phyloP scores from a whole-genome alignment of 2,888 invertebrate genomes.

The Schrankia costaestrigalis region DNA sequence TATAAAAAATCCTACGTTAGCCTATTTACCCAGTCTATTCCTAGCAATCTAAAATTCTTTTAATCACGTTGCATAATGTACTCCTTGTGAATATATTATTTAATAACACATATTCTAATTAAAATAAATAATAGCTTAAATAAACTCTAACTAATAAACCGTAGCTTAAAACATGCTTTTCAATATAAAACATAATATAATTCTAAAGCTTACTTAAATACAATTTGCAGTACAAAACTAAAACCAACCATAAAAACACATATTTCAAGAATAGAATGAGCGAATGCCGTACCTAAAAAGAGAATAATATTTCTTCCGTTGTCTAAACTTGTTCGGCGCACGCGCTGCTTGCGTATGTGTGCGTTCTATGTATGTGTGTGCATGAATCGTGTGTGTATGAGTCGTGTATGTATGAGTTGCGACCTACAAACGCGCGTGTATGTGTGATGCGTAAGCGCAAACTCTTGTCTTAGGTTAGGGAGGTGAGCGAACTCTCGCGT shows the following conservation, averaged over 20 bases:
- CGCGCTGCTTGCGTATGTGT: constrained; percentile 60
- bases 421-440: constrained; percentile 52
- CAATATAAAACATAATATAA: not conserved
- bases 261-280: constrained; percentile 48
- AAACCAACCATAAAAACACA: constrained; percentile 28
- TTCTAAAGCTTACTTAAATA: not conserved
- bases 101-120: not conserved
- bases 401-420: constrained; percentile 37
- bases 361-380: constrained; percentile 45
- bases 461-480: constrained; percentile 81
- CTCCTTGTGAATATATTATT: no score
- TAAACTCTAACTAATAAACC: not conserved
- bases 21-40: no score
- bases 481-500: constrained; percentile 76
- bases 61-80: no score
- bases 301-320: constrained; percentile 79
- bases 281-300: constrained; percentile 70
- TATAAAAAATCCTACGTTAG: no score
- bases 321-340: constrained; percentile 77
- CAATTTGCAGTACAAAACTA: constrained; percentile 19
- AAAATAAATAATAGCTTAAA: not conserved
- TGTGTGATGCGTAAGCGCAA: constrained; percentile 60
- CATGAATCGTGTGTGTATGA: constrained; percentile 27
- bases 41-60: no score
- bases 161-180: not conserved